Percentiles rank a stretch among this genome's conserved stretches.
Conservation (phyloP, 2,797 vertebrate species). For the Sebastes elongatus region DNA sequence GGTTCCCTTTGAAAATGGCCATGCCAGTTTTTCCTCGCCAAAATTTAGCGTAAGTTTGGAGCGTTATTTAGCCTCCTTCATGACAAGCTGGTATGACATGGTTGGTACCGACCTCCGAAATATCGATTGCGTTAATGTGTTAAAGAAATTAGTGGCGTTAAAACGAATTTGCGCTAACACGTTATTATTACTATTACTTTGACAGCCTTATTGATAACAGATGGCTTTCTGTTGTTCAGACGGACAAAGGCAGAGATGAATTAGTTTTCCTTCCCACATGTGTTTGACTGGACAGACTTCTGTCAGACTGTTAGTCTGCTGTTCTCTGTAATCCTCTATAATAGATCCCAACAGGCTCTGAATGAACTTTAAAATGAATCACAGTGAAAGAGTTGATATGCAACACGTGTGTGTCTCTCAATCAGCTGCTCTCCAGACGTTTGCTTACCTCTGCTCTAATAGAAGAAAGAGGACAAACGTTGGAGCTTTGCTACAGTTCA, state of each 20-base stretch:
- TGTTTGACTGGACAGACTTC: constrained; percentile 26
- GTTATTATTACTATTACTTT: too few relatives aligned
- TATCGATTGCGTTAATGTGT: too few relatives aligned
- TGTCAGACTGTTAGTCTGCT: constrained; percentile 9
- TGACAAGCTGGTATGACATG: too few relatives aligned
- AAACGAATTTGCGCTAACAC: too few relatives aligned
- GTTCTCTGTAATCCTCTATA: not conserved
- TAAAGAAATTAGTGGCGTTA: too few relatives aligned
- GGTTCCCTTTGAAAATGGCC: too few relatives aligned
- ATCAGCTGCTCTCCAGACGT: constrained; percentile 3
- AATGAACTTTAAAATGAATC: constrained; percentile 15
- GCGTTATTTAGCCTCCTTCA: too few relatives aligned
- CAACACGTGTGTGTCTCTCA: not conserved
- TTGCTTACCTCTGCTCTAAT: not conserved
- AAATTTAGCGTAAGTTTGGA: too few relatives aligned
- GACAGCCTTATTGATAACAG: not conserved
- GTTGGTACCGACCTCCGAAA: too few relatives aligned
- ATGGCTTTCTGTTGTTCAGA: not conserved
- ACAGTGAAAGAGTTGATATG: not conserved
- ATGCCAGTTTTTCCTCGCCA: too few relatives aligned
- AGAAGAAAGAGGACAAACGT: not conserved
- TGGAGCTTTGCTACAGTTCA: not conserved
- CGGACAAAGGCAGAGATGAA: not conserved
- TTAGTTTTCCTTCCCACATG: constrained; percentile 1
- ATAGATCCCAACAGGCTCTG: not conserved